phyloP scores from a whole-genome alignment of 2,113 vertebrate genomes.

The Phalacrocorax brasilianus region DNA sequence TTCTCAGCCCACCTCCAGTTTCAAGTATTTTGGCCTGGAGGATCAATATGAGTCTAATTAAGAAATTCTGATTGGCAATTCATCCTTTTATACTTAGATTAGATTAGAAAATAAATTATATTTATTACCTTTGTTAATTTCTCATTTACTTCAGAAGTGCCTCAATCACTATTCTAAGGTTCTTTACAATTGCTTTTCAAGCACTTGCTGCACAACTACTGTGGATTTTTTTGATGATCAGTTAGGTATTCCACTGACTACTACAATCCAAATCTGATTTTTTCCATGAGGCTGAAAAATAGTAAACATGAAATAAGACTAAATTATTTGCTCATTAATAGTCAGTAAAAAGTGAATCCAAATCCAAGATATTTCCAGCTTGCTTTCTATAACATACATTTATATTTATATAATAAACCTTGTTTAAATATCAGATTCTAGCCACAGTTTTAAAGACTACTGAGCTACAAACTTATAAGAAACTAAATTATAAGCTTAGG shows the following conservation, averaged over 20 bases:
- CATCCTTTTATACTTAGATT: not conserved
- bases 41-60: not conserved
- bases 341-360: not conserved
- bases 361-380: not conserved
- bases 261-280: not conserved
- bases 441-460: not conserved
- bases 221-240: not conserved
- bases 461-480: not conserved
- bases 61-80: not conserved
- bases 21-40: not conserved
- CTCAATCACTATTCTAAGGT: not conserved
- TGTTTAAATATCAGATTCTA: constrained; percentile 40
- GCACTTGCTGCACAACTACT: not conserved
- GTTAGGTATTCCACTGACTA: not conserved
- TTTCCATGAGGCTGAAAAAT: not conserved
- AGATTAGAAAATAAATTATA: not conserved
- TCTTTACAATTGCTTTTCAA: not conserved
- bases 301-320: not conserved
- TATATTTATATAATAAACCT: not conserved
- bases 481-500: constrained; percentile 37
- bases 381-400: not conserved
- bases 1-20: not conserved
- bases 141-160: not conserved
- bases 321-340: not conserved
- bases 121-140: not conserved